Base-by-base conservation (phyloP, 92 coral and sea anemone species). In the Diadumene lineata region DNA sequence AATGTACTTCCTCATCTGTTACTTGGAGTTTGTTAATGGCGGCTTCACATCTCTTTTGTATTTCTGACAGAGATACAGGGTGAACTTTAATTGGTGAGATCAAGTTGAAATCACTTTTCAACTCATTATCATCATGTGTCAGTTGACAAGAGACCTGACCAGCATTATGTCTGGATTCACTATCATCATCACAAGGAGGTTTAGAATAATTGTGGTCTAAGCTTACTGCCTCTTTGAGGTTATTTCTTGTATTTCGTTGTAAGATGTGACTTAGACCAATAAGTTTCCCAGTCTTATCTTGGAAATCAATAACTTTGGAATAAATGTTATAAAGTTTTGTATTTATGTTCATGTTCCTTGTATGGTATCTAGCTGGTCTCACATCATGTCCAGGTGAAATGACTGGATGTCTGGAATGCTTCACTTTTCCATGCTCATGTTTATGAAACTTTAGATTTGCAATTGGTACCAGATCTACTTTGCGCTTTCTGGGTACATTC, bases 401-500 rank as follows among this genome's bases (percentile, higher is more conserved):
- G 43, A 31, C 50, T 68, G 86, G 82, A 62, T 44, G 44, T 64
- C 68, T 64, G 11, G 33, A 23, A 64, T 76, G 60, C 43, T 77
- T 82, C 27, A 66, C 67, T 58, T 82, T 82, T 60, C 72, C 82
- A 82, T 76, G 70, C 64, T 76, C 87, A 64, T 82, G 79, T 78
- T 82, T 82, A 55, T 55, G 61, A 61, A 82, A 82, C 51, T 69
- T 77, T 32, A 82, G 60, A 60, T 76, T 61, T 48, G 72, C 64
- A 58, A 82, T 50, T 24, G 82, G 75, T 48, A 68, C 76, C 68
- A 63, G 23, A 51, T 60, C 60, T 2, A 34, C 71, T 31, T 60
- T 75, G 18, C 86, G 64, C 33, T 85, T 85, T 38, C 82, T 53
- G 61, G 90, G 88, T 27, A 82, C 64, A 72, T 56, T 78, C 88